Evolutionary conservation across 2,113 vertebrate genomes (phyloP).

Genomic region (Microcebus tavaratra): DNA sequence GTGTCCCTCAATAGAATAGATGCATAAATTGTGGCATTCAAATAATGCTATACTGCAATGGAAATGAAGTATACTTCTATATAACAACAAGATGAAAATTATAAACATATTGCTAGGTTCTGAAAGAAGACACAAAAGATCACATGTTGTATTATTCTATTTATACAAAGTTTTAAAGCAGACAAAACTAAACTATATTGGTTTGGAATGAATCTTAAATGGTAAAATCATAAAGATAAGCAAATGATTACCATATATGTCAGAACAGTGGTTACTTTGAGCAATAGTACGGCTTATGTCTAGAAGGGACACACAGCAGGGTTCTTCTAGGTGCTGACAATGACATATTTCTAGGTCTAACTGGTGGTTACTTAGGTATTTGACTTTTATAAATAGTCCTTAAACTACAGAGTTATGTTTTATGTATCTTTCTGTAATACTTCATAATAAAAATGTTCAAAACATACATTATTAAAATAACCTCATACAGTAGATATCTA

Average conservation of each 20-base stretch:
- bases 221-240: not conserved
- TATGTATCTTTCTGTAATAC: not conserved
- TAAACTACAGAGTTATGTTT: not conserved
- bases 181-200: slow-evolving; percentile 1
- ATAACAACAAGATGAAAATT: not conserved
- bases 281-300: not conserved
- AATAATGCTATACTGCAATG: not conserved
- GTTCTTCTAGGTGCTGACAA: not conserved
- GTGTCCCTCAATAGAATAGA: not conserved
- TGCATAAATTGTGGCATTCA: not conserved
- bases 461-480: slow-evolving; percentile 1
- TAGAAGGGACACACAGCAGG: not conserved
- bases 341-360: slow-evolving; percentile 8
- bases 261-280: not conserved
- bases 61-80: not conserved
- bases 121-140: slow-evolving; percentile 21
- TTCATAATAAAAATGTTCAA: slow-evolving; percentile 13
- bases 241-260: not conserved
- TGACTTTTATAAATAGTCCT: slow-evolving; percentile 30
- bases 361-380: not conserved
- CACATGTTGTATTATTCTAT: not conserved
- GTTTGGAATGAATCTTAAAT: slow-evolving; percentile 2
- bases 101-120: slow-evolving; percentile 5
- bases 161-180: slow-evolving; percentile 14
- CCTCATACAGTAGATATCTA: not conserved